Evolutionary conservation across 1,140 invertebrate genomes (phyloP), one percentile per base, ranked within the genome.

Genomic region (Chironomus striatipennis): DNA sequence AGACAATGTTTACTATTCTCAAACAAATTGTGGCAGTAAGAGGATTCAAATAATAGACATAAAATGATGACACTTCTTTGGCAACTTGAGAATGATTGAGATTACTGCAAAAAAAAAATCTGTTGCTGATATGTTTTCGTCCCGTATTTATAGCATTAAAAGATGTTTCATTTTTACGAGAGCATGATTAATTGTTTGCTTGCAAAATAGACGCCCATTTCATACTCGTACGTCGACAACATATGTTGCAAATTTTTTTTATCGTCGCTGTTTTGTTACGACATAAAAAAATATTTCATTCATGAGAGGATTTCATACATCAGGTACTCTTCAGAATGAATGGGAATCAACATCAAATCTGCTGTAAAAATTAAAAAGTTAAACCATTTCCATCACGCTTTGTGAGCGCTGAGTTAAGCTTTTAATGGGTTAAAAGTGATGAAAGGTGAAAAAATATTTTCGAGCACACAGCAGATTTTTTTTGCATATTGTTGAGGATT

Each of bases 11-110:
- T 15, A 73, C 9, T 24, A n/a, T 70, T 70, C 18, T 15, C 65
- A 70, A 70, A 70, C 65, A 70, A 70, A 70, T 70, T 70, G 65
- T 12, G 65, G 65, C 17, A 70, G 65, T 70, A 70, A 70, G 65
- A 70, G 65, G 65, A 70, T 70, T 21, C 20, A 70, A 21, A 70
- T 70, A 70, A 70, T 70, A 18, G 65, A 70, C 65, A 70, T 21
- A 70, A 70, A 70, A 70, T 70, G 65, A 70, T 70, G 65, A 70
- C 65, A 70, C 65, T 70, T 70, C 18, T 20, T 6, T 70, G 47
- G 12, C 47, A 57, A 57, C 8, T n/a, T n/a, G 47, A n/a, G 47
- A 57, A 57, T 57, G 24, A 47, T 47, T 47, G 43, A 47, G 43
- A 15, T 34, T 34, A 34, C 24, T 34, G 24, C 8, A 47, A 57